Evolutionary conservation across 2,797 vertebrate genomes (phyloP), one percentile per base, ranked within the genome.

Genomic region (Nyctalus aviator): DNA sequence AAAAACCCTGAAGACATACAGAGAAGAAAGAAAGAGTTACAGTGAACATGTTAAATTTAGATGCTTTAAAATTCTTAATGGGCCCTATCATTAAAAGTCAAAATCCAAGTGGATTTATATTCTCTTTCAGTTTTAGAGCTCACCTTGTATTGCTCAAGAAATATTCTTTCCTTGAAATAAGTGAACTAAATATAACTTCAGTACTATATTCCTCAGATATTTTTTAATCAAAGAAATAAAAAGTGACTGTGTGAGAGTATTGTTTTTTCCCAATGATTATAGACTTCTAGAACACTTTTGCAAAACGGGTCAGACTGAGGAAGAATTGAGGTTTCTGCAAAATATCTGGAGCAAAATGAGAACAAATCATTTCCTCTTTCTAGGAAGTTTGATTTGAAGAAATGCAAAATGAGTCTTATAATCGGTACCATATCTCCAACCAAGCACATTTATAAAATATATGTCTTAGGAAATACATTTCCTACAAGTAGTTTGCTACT

Each of bases 11-110:
- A 84, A 69, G 57, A 59, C 14, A 59, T 85, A 50, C 13, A 3
- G 5, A 48, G 73, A 73, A 2, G 82, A 89, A 4, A 68, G 35
- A 53, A 11, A 68, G 14, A 62, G 14, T 72, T 94, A 64, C 69
- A 89, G 62, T 96, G 30, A 90, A 55, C 23, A 71, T 92, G 17
- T 35, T 66, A 83, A 57, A 88, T 84, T 87, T 57, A 94, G 13
- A 77, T 35, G 35, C 32, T 94, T 32, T 84, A 79, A 75, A 79
- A 66, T 30, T 53, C 93, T 76, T 93, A 46, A 83, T 85, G 9
- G 23, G 0, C 35, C 6, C 14, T 86, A 4, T 32, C 50, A 73
- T 73, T 75, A 84, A 95, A 93, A 90, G 79, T 27, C 14, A 77
- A 90, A 94, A 71, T 88, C 55, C 25, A 93, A 77, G 41, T n/a